Evolutionary conservation across 2,888 invertebrate genomes (phyloP).

Genomic region (Eumerus sabulonum): DNA sequence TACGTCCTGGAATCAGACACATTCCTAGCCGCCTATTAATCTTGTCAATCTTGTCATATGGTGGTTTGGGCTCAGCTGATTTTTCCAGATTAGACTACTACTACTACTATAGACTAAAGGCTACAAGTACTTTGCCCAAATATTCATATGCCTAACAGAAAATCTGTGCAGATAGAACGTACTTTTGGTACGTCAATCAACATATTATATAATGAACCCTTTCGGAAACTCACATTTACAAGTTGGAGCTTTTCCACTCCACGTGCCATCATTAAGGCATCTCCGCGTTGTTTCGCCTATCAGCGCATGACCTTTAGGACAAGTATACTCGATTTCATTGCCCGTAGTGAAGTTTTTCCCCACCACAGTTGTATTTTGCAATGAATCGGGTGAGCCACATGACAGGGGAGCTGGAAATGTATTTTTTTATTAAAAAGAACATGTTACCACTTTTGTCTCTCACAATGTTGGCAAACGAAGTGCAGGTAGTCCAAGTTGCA

Average conservation of each 20-base stretch:
- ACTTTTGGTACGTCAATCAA: too few relatives aligned
- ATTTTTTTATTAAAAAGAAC: not conserved
- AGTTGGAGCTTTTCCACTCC: slow-evolving; percentile 89
- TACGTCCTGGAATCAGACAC: too few relatives aligned
- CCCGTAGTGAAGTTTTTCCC: slow-evolving; percentile 86
- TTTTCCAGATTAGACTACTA: too few relatives aligned
- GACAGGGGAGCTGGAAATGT: slow-evolving; percentile 85
- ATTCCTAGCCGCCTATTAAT: too few relatives aligned
- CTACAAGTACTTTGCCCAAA: too few relatives aligned
- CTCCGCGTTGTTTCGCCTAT: slow-evolving; percentile 84
- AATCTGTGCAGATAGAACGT: too few relatives aligned
- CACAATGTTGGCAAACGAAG: slow-evolving; percentile 95
- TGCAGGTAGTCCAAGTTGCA: slow-evolving; percentile 95
- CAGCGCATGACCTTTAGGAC: slow-evolving; percentile 90
- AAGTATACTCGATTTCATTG: slow-evolving; percentile 85
- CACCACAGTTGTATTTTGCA: slow-evolving; percentile 89
- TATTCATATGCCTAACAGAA: too few relatives aligned
- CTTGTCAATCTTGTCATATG: too few relatives aligned
- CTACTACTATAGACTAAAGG: too few relatives aligned
- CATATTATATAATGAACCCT: too few relatives aligned
- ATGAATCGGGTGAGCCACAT: slow-evolving; percentile 93
- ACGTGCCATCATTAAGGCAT: slow-evolving; percentile 88
- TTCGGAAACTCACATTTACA: slow-evolving; percentile 87
- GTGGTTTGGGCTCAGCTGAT: too few relatives aligned
- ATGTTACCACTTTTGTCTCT: slow-evolving; percentile 78